These are phyloP conservation scores for Enteromius radiatus DNA, from an alignment of 2,797 vertebrate genomes.

Conservation along the genomic window DNA sequence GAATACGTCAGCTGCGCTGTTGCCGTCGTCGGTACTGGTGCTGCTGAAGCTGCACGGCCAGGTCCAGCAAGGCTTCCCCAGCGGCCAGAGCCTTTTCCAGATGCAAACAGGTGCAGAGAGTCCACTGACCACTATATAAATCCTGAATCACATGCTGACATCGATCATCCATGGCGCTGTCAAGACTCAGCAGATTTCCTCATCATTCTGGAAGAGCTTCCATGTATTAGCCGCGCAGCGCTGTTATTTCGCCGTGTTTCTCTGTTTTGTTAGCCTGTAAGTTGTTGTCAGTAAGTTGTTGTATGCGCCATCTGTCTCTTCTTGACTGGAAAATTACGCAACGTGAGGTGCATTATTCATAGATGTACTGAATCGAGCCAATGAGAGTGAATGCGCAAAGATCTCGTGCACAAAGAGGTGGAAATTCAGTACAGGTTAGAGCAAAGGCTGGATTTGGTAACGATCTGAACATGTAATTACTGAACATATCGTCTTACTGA, in stretches of 20 bases:
- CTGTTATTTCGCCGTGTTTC: neutral
- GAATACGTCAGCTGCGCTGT: slow-evolving; percentile 40
- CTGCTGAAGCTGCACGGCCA: slow-evolving; percentile 40
- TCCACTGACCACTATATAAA: slow-evolving; percentile 13
- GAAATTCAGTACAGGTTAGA: slow-evolving; percentile 70
- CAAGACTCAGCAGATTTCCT: slow-evolving; percentile 5
- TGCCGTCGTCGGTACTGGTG: slow-evolving; percentile 32
- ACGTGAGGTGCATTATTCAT: slow-evolving; percentile 43
- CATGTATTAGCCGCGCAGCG: neutral
- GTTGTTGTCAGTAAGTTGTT: slow-evolving; percentile 19
- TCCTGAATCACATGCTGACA: slow-evolving; percentile 8
- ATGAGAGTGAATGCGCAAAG: slow-evolving; percentile 60
- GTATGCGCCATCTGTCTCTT: slow-evolving; percentile 29
- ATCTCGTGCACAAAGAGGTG: slow-evolving; percentile 61
- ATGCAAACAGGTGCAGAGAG: slow-evolving; percentile 47
- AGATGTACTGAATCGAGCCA: slow-evolving; percentile 12
- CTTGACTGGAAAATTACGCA: slow-evolving; percentile 40
- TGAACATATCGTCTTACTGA: neutral
- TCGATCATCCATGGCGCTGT: slow-evolving; percentile 24
- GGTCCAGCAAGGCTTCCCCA: slow-evolving; percentile 3
- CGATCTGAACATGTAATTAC: neutral
- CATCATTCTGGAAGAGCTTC: slow-evolving; percentile 6
- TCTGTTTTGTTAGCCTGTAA: slow-evolving; percentile 2
- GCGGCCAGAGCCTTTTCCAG: neutral
- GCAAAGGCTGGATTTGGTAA: neutral